Percentiles rank a stretch among this genome's conserved stretches.
Conservation (phyloP, 2,888 invertebrate genomes). For the Chymomyza fuscimana region DNA sequence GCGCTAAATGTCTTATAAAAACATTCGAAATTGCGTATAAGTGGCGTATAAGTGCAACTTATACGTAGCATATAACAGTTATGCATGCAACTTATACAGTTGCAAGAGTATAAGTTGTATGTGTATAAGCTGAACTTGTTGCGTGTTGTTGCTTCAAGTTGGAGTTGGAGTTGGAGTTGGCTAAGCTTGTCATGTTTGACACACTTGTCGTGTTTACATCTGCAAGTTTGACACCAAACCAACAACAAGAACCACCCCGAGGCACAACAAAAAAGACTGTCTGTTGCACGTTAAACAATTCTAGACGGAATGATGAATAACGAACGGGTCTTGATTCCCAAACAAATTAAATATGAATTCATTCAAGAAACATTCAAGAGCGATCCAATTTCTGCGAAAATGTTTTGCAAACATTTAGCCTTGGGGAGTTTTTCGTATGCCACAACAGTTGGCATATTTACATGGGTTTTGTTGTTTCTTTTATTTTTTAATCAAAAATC, state of each 20-base stretch:
- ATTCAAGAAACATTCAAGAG: not conserved
- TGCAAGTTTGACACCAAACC: not conserved
- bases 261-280: not conserved
- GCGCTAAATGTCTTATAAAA: slow-evolving; percentile 9
- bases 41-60: slow-evolving; percentile 17
- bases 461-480: not conserved
- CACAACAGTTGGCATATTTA: not conserved
- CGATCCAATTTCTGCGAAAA: not conserved
- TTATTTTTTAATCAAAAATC: not conserved
- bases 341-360: not conserved
- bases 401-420: not conserved
- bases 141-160: not conserved
- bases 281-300: not conserved
- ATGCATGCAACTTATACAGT: slow-evolving; percentile 17
- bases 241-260: not conserved
- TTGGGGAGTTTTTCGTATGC: not conserved
- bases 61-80: slow-evolving; percentile 56
- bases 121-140: slow-evolving; percentile 10
- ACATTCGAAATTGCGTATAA: not conserved
- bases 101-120: slow-evolving; percentile 17
- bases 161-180: no score
- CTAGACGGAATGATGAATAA: not conserved
- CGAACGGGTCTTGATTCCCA: not conserved
- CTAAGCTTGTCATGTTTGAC: not conserved
- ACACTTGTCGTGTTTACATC: not conserved